Evolutionary conservation across 1,140 invertebrate genomes (phyloP), one percentile per base, ranked within the genome.

Genomic region (Oedothorax gibbosus): DNA sequence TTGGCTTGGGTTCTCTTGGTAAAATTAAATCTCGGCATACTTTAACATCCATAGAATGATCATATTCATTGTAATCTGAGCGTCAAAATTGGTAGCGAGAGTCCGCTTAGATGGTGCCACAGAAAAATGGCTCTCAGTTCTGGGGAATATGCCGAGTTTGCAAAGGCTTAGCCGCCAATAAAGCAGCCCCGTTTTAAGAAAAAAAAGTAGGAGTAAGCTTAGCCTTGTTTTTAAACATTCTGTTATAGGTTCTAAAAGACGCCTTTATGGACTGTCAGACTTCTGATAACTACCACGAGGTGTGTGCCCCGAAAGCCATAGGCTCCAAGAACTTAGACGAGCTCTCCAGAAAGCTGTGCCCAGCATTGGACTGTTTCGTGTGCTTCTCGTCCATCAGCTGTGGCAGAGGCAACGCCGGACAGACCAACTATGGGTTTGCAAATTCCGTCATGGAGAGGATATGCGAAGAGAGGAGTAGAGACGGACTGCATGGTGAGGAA

Each of bases 401-500:
- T 90, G 97, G 97, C 7, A 93, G 96, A 79, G 98, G 98, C 82
- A 99, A 99, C 90, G 92, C 94, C 76, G 97, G 97, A 0, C 98
- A 99, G 91, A 93, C 94, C 18, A 99, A 99, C 91, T 99, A 99
- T 89, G 98, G 97, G 73, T 92, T 96, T 86, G 97, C 97, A 49
- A 99, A 99, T 90, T 98, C 97, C 0, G 94, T 94, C 7, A 98
- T 99, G 97, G 98, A 99, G 90, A 93, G 97, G 75, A 94, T 93
- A 18, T 91, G 92, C 56, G 92, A 93, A 87, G 87, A 89, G 57
- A 89, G 92, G 85, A 87, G 88, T 62, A 75, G 87, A 53, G 78
- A 20, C 15, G 85, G 85, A 21, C 20, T 80, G 6, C 76, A 57
- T 8, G 85, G 85, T 85, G 73, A 69, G 66, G 15, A 49, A 62